phyloP scores from a whole-genome alignment of 2,797 vertebrate genomes.

The Lateolabrax maculatus region DNA sequence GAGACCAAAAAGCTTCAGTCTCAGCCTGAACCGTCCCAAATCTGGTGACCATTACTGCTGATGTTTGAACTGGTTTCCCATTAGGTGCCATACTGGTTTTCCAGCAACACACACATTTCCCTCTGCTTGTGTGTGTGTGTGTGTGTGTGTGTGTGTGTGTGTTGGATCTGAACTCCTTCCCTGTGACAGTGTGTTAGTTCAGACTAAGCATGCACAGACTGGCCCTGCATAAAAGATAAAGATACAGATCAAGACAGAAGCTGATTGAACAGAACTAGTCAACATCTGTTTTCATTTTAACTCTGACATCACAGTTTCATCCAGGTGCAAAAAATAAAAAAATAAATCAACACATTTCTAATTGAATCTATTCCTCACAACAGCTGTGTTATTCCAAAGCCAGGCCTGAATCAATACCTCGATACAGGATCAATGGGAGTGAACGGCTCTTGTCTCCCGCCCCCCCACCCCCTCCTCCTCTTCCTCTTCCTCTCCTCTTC shows the following conservation, averaged over 20 bases:
- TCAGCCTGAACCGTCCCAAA: background rate
- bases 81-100: constrained; percentile 24
- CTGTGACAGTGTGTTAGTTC: constrained; percentile 21
- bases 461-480: background rate
- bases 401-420: constrained; percentile 74
- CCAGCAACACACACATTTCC: constrained; percentile 8
- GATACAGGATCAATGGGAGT: constrained; percentile 64
- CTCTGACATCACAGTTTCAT: background rate
- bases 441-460: constrained; percentile 55
- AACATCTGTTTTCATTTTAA: background rate
- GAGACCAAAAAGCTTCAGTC: constrained; percentile 49
- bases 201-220: constrained; percentile 30
- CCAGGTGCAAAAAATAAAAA: background rate
- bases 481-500: constrained; percentile 21
- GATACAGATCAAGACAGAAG: background rate
- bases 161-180: constrained; percentile 2
- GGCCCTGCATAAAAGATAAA: constrained; percentile 13
- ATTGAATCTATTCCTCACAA: background rate
- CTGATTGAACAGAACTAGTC: too few relatives aligned
- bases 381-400: constrained; percentile 38
- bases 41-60: background rate
- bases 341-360: background rate
- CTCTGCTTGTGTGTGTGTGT: constrained; percentile 17
- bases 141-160: background rate
- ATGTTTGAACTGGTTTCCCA: constrained; percentile 27